Conservation (phyloP, 2,113 vertebrate species). For the Hippocampus mohnikei region DNA sequence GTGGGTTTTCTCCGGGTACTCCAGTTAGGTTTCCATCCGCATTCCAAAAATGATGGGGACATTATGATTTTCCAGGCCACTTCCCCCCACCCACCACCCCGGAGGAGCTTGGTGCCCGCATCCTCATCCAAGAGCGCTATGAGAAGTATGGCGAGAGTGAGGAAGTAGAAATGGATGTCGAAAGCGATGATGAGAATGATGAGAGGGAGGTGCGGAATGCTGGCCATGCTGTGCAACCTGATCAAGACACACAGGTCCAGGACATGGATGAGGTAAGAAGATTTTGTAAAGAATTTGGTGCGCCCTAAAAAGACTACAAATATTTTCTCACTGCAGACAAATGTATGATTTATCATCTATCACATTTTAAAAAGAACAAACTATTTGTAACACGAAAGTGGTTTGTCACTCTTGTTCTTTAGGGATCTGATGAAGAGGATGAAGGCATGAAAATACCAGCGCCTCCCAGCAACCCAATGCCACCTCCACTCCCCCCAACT, state of each 20-base stretch:
- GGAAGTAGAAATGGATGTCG: conserved; percentile 98
- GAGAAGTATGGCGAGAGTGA: conserved; percentile 99
- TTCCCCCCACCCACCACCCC: conserved; percentile 97
- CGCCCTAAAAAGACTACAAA: not conserved
- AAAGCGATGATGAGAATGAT: conserved; percentile 93
- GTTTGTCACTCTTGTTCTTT: conserved; percentile 17
- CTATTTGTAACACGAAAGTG: not conserved
- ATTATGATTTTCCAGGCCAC: conserved; percentile 76
- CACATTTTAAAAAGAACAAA: not conserved
- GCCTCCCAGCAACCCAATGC: conserved; percentile 93
- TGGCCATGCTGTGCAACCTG: conserved; percentile 80
- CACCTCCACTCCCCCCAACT: conserved; percentile 92
- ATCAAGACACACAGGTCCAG: conserved; percentile 97
- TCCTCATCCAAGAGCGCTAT: conserved; percentile 96
- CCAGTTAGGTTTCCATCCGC: too few species aligned
- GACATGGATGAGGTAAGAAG: conserved; percentile 94
- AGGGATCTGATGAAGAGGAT: conserved; percentile 98
- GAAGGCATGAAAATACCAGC: conserved; percentile 88
- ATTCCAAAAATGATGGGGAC: not conserved
- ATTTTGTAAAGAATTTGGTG: not conserved
- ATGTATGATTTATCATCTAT: not conserved
- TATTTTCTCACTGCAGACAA: not conserved
- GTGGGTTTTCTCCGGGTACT: too few species aligned
- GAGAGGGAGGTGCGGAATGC: conserved; percentile 77
- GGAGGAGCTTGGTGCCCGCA: conserved; percentile 93